phyloP scores from a whole-genome alignment of 1,140 invertebrate genomes.

The Lanistes nyassanus region DNA sequence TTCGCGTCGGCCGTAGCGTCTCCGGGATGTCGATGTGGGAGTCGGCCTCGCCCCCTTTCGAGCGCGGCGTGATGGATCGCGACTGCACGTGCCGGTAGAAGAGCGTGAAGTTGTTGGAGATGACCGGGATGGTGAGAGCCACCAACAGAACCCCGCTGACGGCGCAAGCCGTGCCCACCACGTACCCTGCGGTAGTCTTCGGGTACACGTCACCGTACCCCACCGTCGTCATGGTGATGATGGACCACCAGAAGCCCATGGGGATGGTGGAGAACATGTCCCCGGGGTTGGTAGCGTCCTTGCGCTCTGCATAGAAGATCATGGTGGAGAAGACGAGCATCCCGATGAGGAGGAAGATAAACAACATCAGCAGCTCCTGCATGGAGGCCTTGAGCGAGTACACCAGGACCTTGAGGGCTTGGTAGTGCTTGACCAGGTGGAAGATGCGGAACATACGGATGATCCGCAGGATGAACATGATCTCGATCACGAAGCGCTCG shows the following conservation, averaged over 20 bases:
- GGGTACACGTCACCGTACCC: constrained; percentile 68
- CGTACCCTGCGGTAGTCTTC: constrained; percentile 69
- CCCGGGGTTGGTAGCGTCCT: constrained; percentile 47
- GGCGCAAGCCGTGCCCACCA: constrained; percentile 60
- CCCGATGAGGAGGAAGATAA: constrained; percentile 96
- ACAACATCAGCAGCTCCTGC: constrained; percentile 75
- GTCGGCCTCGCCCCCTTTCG: constrained; percentile 29
- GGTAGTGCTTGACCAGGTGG: constrained; percentile 63
- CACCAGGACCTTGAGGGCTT: constrained; percentile 60
- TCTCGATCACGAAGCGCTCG: constrained; percentile 56
- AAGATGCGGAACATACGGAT: constrained; percentile 64
- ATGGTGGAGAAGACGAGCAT: constrained; percentile 98
- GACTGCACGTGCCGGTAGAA: constrained; percentile 62
- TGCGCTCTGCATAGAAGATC: constrained; percentile 96
- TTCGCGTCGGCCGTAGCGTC: constrained; percentile 35
- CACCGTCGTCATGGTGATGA: constrained; percentile 72
- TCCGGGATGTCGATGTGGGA: constrained; percentile 29
- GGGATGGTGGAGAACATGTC: constrained; percentile 62
- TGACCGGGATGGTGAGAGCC: constrained; percentile 63
- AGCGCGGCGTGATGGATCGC: constrained; percentile 36
- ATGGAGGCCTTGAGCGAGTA: constrained; percentile 62
- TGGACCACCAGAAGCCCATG: constrained; percentile 71
- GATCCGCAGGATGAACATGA: constrained; percentile 62
- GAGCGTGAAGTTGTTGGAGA: constrained; percentile 63
- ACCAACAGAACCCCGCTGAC: constrained; percentile 59